Base-by-base conservation (phyloP, 2,113 vertebrate genomes). In the Cyprinus carpio region DNA sequence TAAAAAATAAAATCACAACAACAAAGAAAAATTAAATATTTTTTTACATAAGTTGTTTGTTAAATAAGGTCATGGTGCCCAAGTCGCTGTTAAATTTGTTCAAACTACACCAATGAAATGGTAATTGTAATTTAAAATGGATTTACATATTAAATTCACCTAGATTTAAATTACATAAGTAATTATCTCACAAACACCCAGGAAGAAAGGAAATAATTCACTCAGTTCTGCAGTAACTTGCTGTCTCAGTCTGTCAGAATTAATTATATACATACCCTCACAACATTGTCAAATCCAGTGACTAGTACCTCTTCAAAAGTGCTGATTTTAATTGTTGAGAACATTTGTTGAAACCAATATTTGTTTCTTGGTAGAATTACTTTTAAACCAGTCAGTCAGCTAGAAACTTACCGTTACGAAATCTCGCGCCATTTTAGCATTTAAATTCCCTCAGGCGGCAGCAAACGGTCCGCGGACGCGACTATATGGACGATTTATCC, bases 351-450 rank as follows among this genome's bases (percentile, higher is more conserved):
- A 69, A 20, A 34, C 0, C 20, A 18, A 3, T 34, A 27, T 29
- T 62, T 9, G 15, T 67, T 43, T 31, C 27, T 31, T 7, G 2
- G 13, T 27, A 8, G 7, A 16, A 16, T 18, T 1, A 3, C 13
- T 65, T 54, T 16, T 29, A 65, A 65, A 65, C 64, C 15, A 7
- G 6, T 3, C 64, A 67, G 7, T 67, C 15, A 9, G 8, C 18
- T 1, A 3, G 3, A 20, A 27, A 27, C n/a, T 49, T 49, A 16
- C 43, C 72, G 43, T 75, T 75, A 46, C 16, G 23, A 75, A 75
- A 75, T n/a, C 72, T n/a, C 72, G 72, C 72, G 72, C 13, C 43
- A 49, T 49, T 75, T 75, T 49, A 25, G 37, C 43, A 43, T 13
- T 6, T 49, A 25, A 75, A 49, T 40, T 72, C 20, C 69, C 31